These are phyloP conservation scores for Astreopora myriophthalma DNA, from an alignment of 64 coral and sea anemone species.

Conservation along the genomic window DNA sequence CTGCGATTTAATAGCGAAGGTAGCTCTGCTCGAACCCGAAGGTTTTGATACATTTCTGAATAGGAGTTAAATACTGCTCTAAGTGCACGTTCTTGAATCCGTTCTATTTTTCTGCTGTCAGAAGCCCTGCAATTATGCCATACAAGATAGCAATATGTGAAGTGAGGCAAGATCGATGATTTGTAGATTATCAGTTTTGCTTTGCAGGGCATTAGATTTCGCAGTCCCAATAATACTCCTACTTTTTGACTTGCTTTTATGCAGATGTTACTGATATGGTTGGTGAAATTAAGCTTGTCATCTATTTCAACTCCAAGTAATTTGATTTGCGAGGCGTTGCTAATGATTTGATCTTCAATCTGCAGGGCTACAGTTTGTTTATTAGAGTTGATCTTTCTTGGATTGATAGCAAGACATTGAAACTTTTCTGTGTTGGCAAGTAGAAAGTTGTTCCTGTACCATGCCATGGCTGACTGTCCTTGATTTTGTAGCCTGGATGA, in stretches of 20 bases:
- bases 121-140: slow-evolving; percentile 16
- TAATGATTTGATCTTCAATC: background rate
- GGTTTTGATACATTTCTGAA: slow-evolving; percentile 26
- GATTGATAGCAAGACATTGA: slow-evolving; percentile 18
- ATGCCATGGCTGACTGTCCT: slow-evolving; percentile 12
- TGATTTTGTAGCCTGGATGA: background rate
- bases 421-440: slow-evolving; percentile 20
- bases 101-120: slow-evolving; percentile 19
- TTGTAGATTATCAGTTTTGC: background rate
- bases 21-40: background rate
- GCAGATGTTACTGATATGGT: background rate
- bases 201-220: background rate
- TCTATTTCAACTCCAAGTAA: background rate
- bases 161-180: background rate
- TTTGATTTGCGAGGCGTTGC: background rate
- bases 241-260: slow-evolving; percentile 7
- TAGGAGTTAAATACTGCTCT: slow-evolving; percentile 22
- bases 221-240: background rate
- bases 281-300: slow-evolving; percentile 11
- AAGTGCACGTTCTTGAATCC: slow-evolving; percentile 20
- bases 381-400: background rate
- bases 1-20: slow-evolving; percentile 34
- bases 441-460: background rate
- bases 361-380: background rate
- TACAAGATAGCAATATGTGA: slow-evolving; percentile 12